Base-by-base conservation (phyloP, 2,797 vertebrate genomes). In the Ibycter americanus region DNA sequence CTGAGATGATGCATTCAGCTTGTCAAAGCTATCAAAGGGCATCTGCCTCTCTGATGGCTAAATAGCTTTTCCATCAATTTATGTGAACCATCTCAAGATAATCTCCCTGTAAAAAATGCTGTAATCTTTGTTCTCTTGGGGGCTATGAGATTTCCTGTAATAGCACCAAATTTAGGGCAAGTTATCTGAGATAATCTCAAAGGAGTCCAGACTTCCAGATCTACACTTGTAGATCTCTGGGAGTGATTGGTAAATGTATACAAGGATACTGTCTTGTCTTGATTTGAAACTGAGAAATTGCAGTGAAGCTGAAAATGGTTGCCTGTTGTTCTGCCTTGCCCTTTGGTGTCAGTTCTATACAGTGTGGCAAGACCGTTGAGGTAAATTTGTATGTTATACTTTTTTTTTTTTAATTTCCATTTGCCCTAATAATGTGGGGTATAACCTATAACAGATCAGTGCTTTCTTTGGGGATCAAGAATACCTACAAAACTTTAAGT, bases 51-150 rank as follows among this genome's bases (percentile, higher is more conserved):
- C 23, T 91, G 77, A 96, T 93, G 92, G 29, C 68, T 95, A 95
- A 98, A 96, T 88, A 61, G 51, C 71, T 96, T 97, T 94, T 96
- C 94, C 71, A 85, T 70, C 78, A 97, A 94, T 12, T 76, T 51
- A 93, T 10, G 46, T 83, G 67, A 97, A 90, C 78, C 65, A 94
- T 83, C 91, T 95, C 14, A 7, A 91, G 91, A 90, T 96, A 94
- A 97, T 92, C 82, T 90, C 44, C 56, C 63, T 61, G 29, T 20
- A 76, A 71, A 85, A 86, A 77, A 85, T 46, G 62, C 81, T 93
- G 40, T 78, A 94, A 72, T 93, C 80, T 95, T 88, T 92, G 54
- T 62, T 73, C 82, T 96, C 59, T 86, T 73, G 65, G 46, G 78
- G 18, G 36, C 47, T 95, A 93, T 94, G 58, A 90, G 67, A 65